Percentiles rank a stretch among this genome's conserved stretches.
phyloP scores from a whole-genome alignment of 2,113 vertebrate species.

The Gorsachius goisagi region DNA sequence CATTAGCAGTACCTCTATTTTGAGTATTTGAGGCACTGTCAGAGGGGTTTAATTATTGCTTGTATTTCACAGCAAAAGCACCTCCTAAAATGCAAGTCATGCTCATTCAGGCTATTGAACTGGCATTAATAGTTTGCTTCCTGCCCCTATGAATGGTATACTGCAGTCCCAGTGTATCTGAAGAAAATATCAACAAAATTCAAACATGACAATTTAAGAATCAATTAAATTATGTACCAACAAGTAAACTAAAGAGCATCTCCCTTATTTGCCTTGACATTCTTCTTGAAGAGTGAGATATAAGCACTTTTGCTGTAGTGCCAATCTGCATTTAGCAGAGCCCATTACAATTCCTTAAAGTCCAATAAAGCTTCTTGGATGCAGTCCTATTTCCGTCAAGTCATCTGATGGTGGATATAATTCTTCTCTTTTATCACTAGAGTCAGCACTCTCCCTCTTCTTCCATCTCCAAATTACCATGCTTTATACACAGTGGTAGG shows the following conservation, averaged over 20 bases:
- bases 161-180: neutral
- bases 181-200: neutral
- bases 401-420: neutral
- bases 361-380: neutral
- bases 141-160: neutral
- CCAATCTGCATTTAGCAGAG: neutral
- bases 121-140: neutral
- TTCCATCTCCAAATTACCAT: neutral
- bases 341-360: neutral
- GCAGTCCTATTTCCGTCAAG: neutral
- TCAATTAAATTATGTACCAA: conserved; percentile 11
- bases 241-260: neutral
- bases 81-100: neutral
- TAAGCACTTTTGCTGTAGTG: neutral
- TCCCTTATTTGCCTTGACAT: neutral
- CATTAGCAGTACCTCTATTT: neutral
- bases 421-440: neutral
- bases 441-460: neutral
- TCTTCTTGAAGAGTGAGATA: neutral
- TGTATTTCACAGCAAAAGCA: neutral
- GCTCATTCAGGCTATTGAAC: neutral
- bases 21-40: neutral
- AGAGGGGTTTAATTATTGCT: neutral
- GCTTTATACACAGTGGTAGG: neutral
- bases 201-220: conserved; percentile 13